Evolutionary conservation across 2,888 invertebrate genomes (phyloP).

Genomic region (Drepana falcataria): DNA sequence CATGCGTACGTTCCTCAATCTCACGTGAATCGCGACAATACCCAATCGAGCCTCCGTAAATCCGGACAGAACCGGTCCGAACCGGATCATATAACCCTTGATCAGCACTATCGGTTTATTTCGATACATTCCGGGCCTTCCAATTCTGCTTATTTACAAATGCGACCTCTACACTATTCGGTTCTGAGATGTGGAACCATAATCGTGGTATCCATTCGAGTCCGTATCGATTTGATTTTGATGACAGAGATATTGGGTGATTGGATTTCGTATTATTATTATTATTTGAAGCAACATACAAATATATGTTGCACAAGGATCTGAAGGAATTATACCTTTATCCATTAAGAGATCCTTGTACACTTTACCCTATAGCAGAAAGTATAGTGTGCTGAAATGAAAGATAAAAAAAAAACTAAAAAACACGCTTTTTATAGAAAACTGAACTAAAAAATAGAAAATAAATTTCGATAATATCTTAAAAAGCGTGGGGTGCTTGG

Average conservation of each 20-base stretch:
- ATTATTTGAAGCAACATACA: too few relatives aligned
- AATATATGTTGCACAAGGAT: too few relatives aligned
- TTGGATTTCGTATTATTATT: background rate
- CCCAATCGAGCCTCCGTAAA: conserved; percentile 31
- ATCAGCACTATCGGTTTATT: conserved; percentile 48
- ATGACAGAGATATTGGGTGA: background rate
- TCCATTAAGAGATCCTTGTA: too few relatives aligned
- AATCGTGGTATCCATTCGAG: background rate
- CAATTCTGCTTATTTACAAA: conserved; percentile 30
- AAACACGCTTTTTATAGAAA: too few relatives aligned
- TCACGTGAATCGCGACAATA: conserved; percentile 40
- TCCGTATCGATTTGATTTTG: background rate
- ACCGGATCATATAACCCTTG: conserved; percentile 38
- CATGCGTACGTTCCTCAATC: conserved; percentile 37
- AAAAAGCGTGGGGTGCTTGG: too few relatives aligned
- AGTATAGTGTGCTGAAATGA: too few relatives aligned
- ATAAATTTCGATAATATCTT: too few relatives aligned
- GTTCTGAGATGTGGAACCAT: conserved; percentile 11
- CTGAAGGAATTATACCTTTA: too few relatives aligned
- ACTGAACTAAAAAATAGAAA: too few relatives aligned
- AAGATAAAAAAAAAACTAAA: too few relatives aligned
- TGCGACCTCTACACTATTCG: conserved; percentile 11
- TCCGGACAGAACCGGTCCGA: conserved; percentile 21
- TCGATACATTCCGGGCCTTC: conserved; percentile 19
- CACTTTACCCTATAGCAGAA: too few relatives aligned